Evolutionary conservation across 2,113 vertebrate genomes (phyloP).

Genomic region (Aplodontia rufa): DNA sequence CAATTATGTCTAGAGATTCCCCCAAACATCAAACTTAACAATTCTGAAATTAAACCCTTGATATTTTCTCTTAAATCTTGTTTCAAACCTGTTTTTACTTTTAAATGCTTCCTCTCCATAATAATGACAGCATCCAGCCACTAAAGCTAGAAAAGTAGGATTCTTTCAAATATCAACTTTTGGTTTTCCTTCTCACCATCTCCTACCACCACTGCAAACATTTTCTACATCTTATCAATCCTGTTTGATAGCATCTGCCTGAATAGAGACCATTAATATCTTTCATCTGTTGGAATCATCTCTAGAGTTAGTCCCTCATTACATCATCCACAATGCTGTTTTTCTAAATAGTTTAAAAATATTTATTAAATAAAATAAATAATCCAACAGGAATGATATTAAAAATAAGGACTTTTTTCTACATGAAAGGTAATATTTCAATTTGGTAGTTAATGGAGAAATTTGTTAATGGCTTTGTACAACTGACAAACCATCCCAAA

Average conservation of each 20-base stretch:
- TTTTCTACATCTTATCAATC: background rate
- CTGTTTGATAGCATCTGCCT: background rate
- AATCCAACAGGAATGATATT: no score
- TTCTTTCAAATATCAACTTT: background rate
- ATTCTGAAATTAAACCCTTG: background rate
- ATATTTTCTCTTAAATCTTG: background rate
- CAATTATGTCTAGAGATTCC: background rate
- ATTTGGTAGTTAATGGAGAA: no score
- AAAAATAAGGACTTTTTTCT: no score
- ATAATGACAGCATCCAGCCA: background rate
- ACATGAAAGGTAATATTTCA: no score
- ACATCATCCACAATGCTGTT: background rate
- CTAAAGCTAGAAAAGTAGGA: background rate
- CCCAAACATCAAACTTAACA: background rate
- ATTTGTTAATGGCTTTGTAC: no score
- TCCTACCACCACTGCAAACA: background rate
- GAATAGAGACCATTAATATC: background rate
- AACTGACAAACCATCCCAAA: no score
- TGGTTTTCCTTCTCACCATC: background rate
- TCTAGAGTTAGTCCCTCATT: background rate
- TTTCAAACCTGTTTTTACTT: background rate
- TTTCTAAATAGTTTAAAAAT: constrained; percentile 2
- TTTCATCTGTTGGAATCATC: background rate
- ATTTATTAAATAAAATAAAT: no score
- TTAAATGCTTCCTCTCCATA: background rate